Evolutionary conservation across 1,140 invertebrate species (phyloP), one percentile per base, ranked within the genome.

Genomic region (Daktulosphaira vitifoliae): DNA sequence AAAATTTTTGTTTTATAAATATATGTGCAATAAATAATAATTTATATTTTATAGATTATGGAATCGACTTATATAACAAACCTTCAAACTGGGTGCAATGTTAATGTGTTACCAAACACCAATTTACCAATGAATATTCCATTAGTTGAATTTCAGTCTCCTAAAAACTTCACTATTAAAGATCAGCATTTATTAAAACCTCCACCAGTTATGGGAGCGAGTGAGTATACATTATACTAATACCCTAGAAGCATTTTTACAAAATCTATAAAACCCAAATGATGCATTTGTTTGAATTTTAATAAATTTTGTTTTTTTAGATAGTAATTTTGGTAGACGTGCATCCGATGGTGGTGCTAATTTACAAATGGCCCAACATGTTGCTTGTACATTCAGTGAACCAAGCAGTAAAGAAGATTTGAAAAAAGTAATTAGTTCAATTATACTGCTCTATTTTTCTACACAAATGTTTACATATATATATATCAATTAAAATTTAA

Each of bases 331-430:
- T 78, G 90, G 89, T 44, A 80, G 94, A 59, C 82, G 94, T 71
- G 94, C 94, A 51, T 96, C 92, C 6, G 94, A 98, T 79, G 94
- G 94, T 70, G 93, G 94, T 54, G 93, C 92, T 44, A 94, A 96
- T 80, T 82, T 95, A 38, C 86, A 89, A 68, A 84, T 86, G 70
- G 85, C 84, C 74, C 84, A 83, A 71, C 81, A 80, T 68, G 74
- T 80, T 71, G 79, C 80, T 68, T 75, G 77, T 66, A 74, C 76
- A n/a, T 79, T 78, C 74, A 84, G 81, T 75, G 81, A 84, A 69
- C 81, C 82, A 51, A 82, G 81, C 37, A 85, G 82, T 69, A 79
- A 82, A 71, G 81, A 83, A 74, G 78, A 78, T 69, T 74, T 80
- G 38, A 51, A 66, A 53, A 44, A 52, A 44, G 65, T 53, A 52